Evolutionary conservation across 2,113 vertebrate genomes (phyloP).

Genomic region (Calonectris borealis): DNA sequence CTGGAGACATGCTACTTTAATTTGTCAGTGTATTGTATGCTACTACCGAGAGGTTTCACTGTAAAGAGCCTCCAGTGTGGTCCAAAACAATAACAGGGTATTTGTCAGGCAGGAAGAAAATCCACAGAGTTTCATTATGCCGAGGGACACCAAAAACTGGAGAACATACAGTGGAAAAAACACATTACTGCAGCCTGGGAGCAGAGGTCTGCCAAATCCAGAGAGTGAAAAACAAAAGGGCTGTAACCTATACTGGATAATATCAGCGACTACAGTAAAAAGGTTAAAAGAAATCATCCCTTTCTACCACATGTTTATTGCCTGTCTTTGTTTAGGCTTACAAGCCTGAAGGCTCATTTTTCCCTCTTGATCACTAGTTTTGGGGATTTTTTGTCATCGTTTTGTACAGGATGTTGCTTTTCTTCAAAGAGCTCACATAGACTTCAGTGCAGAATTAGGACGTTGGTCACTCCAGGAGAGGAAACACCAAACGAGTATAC

Average conservation of each 20-base stretch:
- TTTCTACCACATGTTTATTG: background rate
- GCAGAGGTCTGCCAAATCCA: conserved; percentile 1
- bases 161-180: conserved; percentile 2
- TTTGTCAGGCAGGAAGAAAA: conserved; percentile 9
- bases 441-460: background rate
- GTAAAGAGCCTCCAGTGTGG: background rate
- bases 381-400: background rate
- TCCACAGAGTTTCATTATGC: background rate
- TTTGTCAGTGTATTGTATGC: background rate
- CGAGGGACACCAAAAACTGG: background rate
- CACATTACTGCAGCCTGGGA: background rate
- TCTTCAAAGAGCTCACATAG: background rate
- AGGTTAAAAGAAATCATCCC: conserved; percentile 5
- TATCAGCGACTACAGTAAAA: conserved; percentile 10
- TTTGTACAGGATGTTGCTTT: background rate
- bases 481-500: background rate
- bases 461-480: background rate
- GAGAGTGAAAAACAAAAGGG: background rate
- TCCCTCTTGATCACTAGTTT: background rate
- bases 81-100: conserved; percentile 4
- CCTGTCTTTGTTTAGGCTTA: background rate
- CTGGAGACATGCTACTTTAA: background rate
- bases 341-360: background rate
- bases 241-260: background rate
- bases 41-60: background rate